These are phyloP conservation scores for Danaus melanippus DNA, from an alignment of 1,140 invertebrate species.

Conservation along the genomic window DNA sequence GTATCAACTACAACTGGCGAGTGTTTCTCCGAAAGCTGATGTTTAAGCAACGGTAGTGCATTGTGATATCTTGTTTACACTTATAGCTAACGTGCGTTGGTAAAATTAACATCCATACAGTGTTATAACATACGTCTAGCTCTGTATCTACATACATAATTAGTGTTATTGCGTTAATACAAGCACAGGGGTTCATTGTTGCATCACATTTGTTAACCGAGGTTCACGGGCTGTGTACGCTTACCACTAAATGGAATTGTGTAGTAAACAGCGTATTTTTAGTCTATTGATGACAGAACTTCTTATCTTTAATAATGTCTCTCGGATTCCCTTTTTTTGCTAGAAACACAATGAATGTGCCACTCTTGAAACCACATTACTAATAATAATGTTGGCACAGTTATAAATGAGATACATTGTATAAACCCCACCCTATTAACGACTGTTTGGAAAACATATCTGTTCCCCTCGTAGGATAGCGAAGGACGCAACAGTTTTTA, in stretches of 20 bases:
- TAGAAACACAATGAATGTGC: no score
- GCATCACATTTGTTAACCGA: constrained; percentile 20
- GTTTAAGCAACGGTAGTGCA: constrained; percentile 40
- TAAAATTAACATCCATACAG: constrained; percentile 50
- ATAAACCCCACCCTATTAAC: no score
- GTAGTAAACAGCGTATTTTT: background rate
- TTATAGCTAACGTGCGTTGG: constrained; percentile 44
- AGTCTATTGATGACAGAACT: no score
- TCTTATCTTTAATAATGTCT: no score
- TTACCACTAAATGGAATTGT: background rate
- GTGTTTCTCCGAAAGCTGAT: constrained; percentile 30
- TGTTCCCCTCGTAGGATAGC: background rate
- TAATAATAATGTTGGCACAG: no score
- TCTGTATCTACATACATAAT: constrained; percentile 28
- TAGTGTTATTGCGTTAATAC: constrained; percentile 36
- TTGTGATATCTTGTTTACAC: constrained; percentile 47
- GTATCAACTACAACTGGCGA: background rate
- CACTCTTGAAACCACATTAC: no score
- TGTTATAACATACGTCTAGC: constrained; percentile 38
- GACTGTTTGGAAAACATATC: no score
- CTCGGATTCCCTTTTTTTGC: no score
- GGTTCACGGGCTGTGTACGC: constrained; percentile 14
- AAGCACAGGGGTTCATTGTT: constrained; percentile 18
- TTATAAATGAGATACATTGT: no score
- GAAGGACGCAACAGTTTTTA: no score